Conservation (phyloP, 2,888 invertebrate species). For the Pristionchus mayeri region DNA sequence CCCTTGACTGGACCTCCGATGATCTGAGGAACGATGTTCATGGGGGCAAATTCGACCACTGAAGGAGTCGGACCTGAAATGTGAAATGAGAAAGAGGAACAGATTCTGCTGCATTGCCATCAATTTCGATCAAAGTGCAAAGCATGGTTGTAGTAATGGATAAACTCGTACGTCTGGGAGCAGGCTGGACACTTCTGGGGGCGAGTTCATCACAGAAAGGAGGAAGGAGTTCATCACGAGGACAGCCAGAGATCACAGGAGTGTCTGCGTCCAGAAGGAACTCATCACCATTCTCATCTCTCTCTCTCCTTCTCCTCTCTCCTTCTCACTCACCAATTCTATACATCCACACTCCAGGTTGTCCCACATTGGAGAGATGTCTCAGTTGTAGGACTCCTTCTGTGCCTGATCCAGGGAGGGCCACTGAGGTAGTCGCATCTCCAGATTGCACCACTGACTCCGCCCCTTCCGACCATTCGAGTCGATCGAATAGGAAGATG, state of each 20-base stretch:
- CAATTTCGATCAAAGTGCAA: no score
- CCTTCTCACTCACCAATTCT: slow-evolving; percentile 59
- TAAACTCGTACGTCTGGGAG: not conserved
- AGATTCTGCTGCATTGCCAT: no score
- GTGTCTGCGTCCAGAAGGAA: slow-evolving; percentile 54
- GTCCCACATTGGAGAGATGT: slow-evolving; percentile 71
- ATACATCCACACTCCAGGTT: slow-evolving; percentile 73
- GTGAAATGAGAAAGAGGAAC: not conserved
- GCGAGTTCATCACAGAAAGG: slow-evolving; percentile 74
- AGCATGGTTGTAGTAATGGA: no score
- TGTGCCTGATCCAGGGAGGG: slow-evolving; percentile 74
- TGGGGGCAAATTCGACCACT: not conserved
- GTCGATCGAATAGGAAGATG: slow-evolving; percentile 70
- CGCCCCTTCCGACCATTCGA: slow-evolving; percentile 71
- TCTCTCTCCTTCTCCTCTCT: no score
- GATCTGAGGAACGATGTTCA: not conserved
- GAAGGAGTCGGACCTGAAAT: slow-evolving; percentile 12
- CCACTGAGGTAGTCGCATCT: slow-evolving; percentile 67
- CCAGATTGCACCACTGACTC: slow-evolving; percentile 72
- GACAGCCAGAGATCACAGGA: slow-evolving; percentile 66
- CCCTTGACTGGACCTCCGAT: not conserved
- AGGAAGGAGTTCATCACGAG: slow-evolving; percentile 67
- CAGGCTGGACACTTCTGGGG: slow-evolving; percentile 40
- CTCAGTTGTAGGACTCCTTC: slow-evolving; percentile 71
- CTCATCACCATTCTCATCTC: no score